Percentiles rank a stretch among this genome's conserved stretches.
phyloP scores from a whole-genome alignment of 2,797 vertebrate genomes.

The Hoplostethus atlanticus region DNA sequence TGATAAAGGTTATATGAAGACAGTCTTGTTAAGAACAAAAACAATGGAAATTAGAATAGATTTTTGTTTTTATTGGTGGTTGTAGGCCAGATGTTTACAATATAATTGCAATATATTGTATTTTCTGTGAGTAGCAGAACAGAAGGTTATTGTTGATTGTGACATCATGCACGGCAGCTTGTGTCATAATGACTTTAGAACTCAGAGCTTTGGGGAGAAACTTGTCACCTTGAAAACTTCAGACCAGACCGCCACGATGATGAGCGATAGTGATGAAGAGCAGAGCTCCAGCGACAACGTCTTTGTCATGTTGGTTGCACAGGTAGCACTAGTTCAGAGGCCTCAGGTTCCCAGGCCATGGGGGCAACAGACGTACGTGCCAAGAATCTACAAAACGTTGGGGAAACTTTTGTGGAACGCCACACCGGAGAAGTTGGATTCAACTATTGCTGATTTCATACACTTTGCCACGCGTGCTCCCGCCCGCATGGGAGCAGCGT shows the following conservation, averaged over 20 bases:
- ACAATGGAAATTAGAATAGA: no score
- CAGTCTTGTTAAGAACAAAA: no score
- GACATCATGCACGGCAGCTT: no score
- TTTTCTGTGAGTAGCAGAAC: no score
- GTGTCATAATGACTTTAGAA: no score
- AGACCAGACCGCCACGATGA: not conserved
- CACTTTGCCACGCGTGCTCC: constrained; percentile 66
- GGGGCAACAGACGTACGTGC: constrained; percentile 66
- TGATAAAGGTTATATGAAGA: no score
- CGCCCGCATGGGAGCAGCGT: constrained; percentile 49
- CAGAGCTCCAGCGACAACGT: constrained; percentile 42
- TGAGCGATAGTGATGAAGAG: not conserved
- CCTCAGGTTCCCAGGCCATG: constrained; percentile 63
- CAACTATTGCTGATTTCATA: constrained; percentile 71
- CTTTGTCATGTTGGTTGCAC: constrained; percentile 68
- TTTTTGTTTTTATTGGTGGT: no score
- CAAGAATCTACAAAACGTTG: constrained; percentile 68
- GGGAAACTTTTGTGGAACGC: constrained; percentile 55
- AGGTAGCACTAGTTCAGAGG: constrained; percentile 44
- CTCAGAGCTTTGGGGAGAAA: no score
- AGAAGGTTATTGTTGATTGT: no score
- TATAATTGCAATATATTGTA: no score
- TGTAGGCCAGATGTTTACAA: no score
- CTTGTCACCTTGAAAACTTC: not conserved
- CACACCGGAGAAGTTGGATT: constrained; percentile 59